Conservation (phyloP, 1,140 invertebrate species). For the Ceratosolen fusciceps region DNA sequence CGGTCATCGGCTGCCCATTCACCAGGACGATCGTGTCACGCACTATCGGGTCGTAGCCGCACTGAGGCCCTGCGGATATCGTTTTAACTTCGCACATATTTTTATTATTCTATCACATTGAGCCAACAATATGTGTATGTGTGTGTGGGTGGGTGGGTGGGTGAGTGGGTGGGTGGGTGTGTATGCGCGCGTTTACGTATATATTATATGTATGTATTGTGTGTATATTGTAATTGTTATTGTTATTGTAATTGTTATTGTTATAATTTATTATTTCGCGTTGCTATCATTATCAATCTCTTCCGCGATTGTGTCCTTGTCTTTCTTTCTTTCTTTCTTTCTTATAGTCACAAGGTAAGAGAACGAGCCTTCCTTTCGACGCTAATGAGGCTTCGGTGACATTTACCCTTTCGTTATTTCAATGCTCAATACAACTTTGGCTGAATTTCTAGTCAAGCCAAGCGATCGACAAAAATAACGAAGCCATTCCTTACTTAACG, state of each 20-base stretch:
- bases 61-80: slow-evolving; percentile 52
- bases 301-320: slow-evolving; percentile 11
- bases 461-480: no score
- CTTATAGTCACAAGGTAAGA: neutral
- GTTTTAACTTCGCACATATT: slow-evolving; percentile 44
- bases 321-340: no score
- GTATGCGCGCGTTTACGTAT: neutral
- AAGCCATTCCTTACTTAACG: no score
- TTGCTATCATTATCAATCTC: slow-evolving; percentile 14
- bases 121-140: neutral
- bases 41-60: slow-evolving; percentile 69
- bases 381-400: neutral
- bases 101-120: slow-evolving; percentile 42
- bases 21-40: slow-evolving; percentile 74
- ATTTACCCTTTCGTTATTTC: neutral
- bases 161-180: neutral
- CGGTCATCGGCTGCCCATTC: slow-evolving; percentile 74
- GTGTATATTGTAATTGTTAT: no score
- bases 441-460: no score
- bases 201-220: neutral
- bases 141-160: neutral
- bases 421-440: no score
- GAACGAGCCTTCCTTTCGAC: neutral
- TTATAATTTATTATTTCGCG: no score
- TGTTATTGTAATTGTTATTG: no score